Evolutionary conservation across 1,140 invertebrate genomes (phyloP), one percentile per base, ranked within the genome.

Genomic region (Aleiodes sp.): DNA sequence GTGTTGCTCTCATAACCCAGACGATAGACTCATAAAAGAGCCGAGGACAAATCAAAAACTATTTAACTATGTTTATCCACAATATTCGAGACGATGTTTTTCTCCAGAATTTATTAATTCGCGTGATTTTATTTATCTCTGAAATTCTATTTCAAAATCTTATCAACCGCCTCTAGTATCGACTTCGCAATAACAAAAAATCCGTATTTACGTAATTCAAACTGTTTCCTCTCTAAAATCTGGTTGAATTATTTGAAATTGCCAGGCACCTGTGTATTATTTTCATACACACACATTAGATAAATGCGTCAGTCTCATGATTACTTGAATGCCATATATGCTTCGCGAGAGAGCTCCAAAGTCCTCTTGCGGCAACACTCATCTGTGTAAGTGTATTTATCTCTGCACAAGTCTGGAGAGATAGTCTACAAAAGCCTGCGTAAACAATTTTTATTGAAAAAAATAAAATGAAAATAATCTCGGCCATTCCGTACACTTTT

Each of bases 381-480:
- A 52, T 24, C 46, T 1, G 41, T 21, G 56, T 2, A 59, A 8
- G 56, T 33, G 56, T 59, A 16, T 61, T 7, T 4, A 9, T 21
- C 19, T 52, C 21, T n/a, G n/a, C n/a, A n/a, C n/a, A n/a, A n/a
- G n/a, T n/a, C n/a, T n/a, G n/a, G n/a, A n/a, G 46, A 52, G 16
- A 52, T 52, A 52, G 39, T 14, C n/a, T 19, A n/a, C 14, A 46
- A n/a, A n/a, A n/a, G 16, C n/a, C 41, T 52, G 46, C 46, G 46
- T 46, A 46, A 52, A 52, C 10, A 52, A 52, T 52, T 52, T 52
- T 52, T 1, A 52, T n/a, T n/a, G n/a, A n/a, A n/a, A n/a, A n/a
- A n/a, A n/a, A n/a, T n/a, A n/a, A n/a, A n/a, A n/a, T n/a, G n/a
- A n/a, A n/a, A n/a, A n/a, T n/a, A n/a, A n/a, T n/a, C n/a, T n/a